phyloP scores from a whole-genome alignment of 2,113 vertebrate species.

The Nannospalax galili region DNA sequence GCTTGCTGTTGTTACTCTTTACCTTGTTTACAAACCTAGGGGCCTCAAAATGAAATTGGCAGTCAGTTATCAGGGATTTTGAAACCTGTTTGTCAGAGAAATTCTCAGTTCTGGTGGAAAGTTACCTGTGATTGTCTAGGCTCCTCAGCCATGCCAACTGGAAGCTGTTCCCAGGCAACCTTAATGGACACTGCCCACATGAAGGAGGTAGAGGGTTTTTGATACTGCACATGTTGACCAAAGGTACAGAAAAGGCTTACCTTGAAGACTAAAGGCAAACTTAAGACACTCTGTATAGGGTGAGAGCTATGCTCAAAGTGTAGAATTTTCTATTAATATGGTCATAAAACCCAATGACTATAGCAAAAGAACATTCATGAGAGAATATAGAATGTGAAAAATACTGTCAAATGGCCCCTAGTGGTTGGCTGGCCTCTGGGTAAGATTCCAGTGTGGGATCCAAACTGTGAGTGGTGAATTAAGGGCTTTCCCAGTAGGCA shows the following conservation, averaged over 20 bases:
- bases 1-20: neutral
- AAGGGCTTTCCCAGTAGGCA: neutral
- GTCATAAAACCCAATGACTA: neutral
- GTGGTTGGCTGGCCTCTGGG: too few species aligned
- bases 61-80: neutral
- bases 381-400: neutral
- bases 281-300: neutral
- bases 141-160: neutral
- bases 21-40: neutral
- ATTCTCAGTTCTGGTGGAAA: neutral
- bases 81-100: neutral
- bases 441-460: neutral
- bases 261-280: neutral
- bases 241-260: neutral
- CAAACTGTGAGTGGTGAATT: neutral
- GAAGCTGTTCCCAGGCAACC: neutral
- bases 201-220: neutral
- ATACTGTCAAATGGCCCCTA: too few species aligned
- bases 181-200: neutral
- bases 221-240: fast-evolving
- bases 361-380: neutral
- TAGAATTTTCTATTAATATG: neutral
- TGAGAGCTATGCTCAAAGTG: neutral
- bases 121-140: neutral
- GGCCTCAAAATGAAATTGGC: neutral